These are phyloP conservation scores for Penaeus japonicus DNA, from an alignment of 1,140 invertebrate species.

Conservation along the genomic window DNA sequence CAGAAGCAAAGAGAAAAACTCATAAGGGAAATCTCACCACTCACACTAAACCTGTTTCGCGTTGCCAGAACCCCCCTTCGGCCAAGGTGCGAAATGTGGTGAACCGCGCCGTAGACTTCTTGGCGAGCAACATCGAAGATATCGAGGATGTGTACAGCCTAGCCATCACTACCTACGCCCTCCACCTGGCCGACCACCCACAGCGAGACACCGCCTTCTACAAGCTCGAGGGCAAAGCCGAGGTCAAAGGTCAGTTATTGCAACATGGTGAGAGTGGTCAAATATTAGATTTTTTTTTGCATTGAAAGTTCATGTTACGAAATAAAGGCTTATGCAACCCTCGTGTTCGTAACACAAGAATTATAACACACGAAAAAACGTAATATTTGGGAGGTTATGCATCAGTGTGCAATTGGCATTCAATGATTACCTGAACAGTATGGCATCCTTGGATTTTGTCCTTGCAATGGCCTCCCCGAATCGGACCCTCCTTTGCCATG, in stretches of 20 bases:
- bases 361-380: no score
- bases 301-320: no score
- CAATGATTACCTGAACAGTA: no score
- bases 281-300: not conserved
- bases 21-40: not conserved
- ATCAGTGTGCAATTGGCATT: no score
- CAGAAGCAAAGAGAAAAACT: no score
- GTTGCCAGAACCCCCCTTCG: slow-evolving; percentile 63
- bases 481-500: no score
- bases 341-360: no score
- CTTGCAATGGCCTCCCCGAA: no score
- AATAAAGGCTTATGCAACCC: no score
- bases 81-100: slow-evolving; percentile 68
- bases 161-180: slow-evolving; percentile 78
- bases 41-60: not conserved
- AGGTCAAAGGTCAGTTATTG: slow-evolving; percentile 63
- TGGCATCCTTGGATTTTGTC: no score
- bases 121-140: slow-evolving; percentile 76
- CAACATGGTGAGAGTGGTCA: slow-evolving; percentile 42
- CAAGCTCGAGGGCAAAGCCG: slow-evolving; percentile 71
- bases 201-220: slow-evolving; percentile 74
- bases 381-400: no score
- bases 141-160: slow-evolving; percentile 80
- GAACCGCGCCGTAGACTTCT: slow-evolving; percentile 80
- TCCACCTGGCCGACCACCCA: slow-evolving; percentile 78